Evolutionary conservation across 2,113 vertebrate species (phyloP).

Genomic region (Pao palembangensis): DNA sequence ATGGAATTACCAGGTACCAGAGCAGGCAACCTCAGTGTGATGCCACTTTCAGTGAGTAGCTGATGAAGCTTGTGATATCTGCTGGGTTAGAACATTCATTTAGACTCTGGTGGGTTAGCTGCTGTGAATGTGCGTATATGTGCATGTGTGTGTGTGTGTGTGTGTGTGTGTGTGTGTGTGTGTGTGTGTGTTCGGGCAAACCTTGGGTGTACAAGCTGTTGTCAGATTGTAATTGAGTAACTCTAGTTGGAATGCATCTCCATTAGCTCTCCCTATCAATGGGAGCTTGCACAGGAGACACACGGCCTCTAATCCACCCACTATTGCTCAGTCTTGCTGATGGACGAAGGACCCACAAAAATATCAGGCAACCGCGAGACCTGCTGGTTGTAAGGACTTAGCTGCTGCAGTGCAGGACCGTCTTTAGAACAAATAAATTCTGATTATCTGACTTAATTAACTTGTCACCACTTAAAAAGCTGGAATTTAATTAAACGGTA

Average conservation of each 20-base stretch:
- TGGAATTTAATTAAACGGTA: too few relatives aligned
- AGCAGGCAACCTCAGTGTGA: constrained; percentile 38
- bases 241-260: constrained; percentile 58
- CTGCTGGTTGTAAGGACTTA: neutral
- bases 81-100: constrained; percentile 47
- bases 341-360: constrained; percentile 13
- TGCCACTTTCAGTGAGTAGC: constrained; percentile 46
- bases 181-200: constrained; percentile 29
- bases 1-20: constrained; percentile 50
- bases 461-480: too few relatives aligned
- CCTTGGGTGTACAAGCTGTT: constrained; percentile 46
- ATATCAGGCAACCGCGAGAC: neutral
- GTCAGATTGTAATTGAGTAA: constrained; percentile 64
- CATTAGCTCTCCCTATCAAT: constrained; percentile 56
- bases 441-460: too few relatives aligned
- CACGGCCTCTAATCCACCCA: constrained; percentile 41
- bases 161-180: constrained; percentile 18
- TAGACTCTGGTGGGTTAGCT: constrained; percentile 26
- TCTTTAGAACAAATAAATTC: neutral
- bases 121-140: constrained; percentile 15
- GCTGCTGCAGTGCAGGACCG: neutral
- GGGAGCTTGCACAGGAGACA: constrained; percentile 37
- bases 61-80: constrained; percentile 57
- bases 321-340: constrained; percentile 22
- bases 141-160: constrained; percentile 13